phyloP scores from a whole-genome alignment of 2,797 vertebrate genomes.

The Artibeus lituratus region DNA sequence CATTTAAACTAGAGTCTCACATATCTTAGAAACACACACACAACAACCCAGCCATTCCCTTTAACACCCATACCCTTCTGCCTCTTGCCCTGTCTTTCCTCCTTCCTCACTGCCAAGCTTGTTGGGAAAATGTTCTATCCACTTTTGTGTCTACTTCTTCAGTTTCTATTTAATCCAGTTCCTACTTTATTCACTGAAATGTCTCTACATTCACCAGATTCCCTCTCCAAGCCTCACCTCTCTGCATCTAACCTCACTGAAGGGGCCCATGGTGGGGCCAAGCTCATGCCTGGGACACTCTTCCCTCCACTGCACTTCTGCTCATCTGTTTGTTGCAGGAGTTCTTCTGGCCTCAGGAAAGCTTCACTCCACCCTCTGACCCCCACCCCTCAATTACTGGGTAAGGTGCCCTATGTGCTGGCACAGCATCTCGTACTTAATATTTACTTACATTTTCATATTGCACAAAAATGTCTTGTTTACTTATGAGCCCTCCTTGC shows the following conservation, averaged over 20 bases:
- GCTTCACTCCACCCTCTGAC: neutral
- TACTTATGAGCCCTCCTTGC: neutral
- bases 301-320: neutral
- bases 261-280: neutral
- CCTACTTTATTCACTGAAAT: neutral
- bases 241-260: neutral
- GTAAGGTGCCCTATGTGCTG: neutral
- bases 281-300: neutral
- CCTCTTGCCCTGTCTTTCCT: neutral
- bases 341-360: neutral
- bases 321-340: neutral
- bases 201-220: neutral
- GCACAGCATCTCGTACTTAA: neutral
- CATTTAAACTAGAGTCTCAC: neutral
- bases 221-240: neutral
- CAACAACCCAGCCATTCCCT: neutral
- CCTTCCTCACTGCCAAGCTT: neutral
- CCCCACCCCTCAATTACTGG: neutral
- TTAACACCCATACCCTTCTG: neutral
- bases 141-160: neutral
- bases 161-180: neutral
- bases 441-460: neutral
- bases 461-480: neutral
- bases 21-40: slow-evolving; percentile 14
- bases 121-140: neutral